Base-by-base conservation (phyloP, 1,140 invertebrate species). In the Vanessa atalanta region DNA sequence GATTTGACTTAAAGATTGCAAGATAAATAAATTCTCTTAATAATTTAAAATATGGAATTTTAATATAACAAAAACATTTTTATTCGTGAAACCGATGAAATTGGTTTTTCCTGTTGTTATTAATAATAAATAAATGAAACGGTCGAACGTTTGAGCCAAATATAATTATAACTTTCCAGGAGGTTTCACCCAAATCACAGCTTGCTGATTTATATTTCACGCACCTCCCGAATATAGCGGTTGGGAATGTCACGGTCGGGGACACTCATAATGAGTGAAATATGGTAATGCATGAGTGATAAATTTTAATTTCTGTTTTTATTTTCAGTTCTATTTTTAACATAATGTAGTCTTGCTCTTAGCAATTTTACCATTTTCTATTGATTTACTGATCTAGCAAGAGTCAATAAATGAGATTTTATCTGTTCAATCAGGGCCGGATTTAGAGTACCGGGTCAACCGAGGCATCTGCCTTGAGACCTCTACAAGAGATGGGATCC, bases 191-290 rank as follows among this genome's bases (percentile, higher is more conserved):
- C 83, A 85, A 88, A 87, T 87, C 86, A 88, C 79, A 78, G 77
- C 70, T 71, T 75, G 67, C 82, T 88, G 84, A 88, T 88, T 87
- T 88, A 88, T 87, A 84, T 87, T 84, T 85, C 79, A 87, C 81
- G 81, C 87, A 86, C 82, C 85, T 84, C 80, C 80, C 76, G 76
- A 64, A 65, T 70, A 72, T 69, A 55, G 65, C 69, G 72, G 72
- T 74, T 47, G 51, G 31, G 68, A 51, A 23, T 73, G 65, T 66
- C 55, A 31, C 66, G 60, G 47, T 60, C 67, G 53, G 43, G 63
- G 51, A 72, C 51, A 48, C 16, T 72, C 63, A 23, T 65, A 57
- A 47, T 72, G 65, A 65, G 37, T 65, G 23, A 65, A 72, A 72
- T 72, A 72, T 72, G 47, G 50, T 65, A 65, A 72, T 72, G 63